Percentiles rank a stretch among this genome's conserved stretches.
Conservation (phyloP, 1,140 invertebrate species). For the Agrilus planipennis region DNA sequence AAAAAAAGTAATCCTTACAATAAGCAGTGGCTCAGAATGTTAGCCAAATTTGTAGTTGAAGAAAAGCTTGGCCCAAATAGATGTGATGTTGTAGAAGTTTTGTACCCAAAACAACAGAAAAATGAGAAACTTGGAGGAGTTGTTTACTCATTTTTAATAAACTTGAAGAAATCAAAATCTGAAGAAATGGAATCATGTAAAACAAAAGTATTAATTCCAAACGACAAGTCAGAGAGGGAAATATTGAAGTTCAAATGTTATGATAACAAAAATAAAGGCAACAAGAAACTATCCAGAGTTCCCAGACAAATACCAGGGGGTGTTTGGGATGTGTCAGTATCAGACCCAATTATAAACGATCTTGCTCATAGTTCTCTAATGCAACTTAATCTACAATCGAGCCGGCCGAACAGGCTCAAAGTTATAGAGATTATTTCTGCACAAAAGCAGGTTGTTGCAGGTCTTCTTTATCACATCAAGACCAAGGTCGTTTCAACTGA, state of each 20-base stretch:
- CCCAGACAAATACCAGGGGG: neutral
- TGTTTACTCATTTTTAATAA: no score
- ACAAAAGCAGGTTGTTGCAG: conserved; percentile 34
- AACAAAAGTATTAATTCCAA: neutral
- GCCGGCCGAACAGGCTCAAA: conserved; percentile 15
- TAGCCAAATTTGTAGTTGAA: no score
- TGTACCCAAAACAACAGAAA: no score
- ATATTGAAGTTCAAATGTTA: conserved; percentile 12
- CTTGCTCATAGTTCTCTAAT: conserved; percentile 29
- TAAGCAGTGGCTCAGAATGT: no score
- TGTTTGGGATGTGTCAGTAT: conserved; percentile 11
- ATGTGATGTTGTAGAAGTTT: no score
- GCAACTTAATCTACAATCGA: conserved; percentile 11
- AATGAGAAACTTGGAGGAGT: no score
- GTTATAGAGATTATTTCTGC: conserved; percentile 18
- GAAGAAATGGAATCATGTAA: neutral
- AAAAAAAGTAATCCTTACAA: no score
- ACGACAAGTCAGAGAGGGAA: neutral
- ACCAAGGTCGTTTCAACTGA: conserved; percentile 28
- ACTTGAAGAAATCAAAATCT: no score
- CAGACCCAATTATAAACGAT: conserved; percentile 30
- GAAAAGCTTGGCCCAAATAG: no score
- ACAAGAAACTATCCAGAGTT: no score
- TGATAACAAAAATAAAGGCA: conserved; percentile 20
- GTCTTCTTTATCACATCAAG: conserved; percentile 35